These are phyloP conservation scores for Cephalopholis sonnerati DNA, from an alignment of 2,113 vertebrate genomes.

Conservation along the genomic window DNA sequence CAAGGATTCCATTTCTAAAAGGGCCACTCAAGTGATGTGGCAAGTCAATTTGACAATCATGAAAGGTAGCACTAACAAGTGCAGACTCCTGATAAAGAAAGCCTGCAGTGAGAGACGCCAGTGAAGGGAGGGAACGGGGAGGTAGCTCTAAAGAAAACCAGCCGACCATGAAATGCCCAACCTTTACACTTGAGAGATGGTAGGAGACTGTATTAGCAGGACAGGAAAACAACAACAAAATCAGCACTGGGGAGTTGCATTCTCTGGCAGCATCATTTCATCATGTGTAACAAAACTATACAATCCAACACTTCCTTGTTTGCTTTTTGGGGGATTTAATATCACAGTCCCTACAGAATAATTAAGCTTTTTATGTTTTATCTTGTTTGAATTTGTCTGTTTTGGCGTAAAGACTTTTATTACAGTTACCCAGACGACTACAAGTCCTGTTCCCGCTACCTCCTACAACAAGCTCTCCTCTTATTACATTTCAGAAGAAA, in stretches of 20 bases:
- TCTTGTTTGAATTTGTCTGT: conserved; percentile 49
- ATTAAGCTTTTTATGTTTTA: conserved; percentile 45
- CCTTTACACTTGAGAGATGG: conserved; percentile 65
- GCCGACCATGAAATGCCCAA: conserved; percentile 75
- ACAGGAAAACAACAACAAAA: conserved; percentile 54
- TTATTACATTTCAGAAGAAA: conserved; percentile 69
- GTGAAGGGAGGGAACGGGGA: conserved; percentile 66
- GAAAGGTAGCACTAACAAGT: conserved; percentile 79
- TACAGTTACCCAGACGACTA: conserved; percentile 35
- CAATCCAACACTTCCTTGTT: conserved; percentile 48
- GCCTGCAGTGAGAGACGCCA: conserved; percentile 64
- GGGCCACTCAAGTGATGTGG: conserved; percentile 76
- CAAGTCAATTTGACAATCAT: conserved; percentile 82
- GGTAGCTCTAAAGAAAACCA: conserved; percentile 76
- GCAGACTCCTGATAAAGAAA: conserved; percentile 77
- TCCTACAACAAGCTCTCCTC: conserved; percentile 17
- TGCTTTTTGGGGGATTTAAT: conserved; percentile 39
- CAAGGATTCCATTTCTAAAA: conserved; percentile 70
- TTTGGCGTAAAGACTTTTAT: conserved; percentile 43
- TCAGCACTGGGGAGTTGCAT: conserved; percentile 44
- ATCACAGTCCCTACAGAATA: conserved; percentile 40
- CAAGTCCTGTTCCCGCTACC: conserved; percentile 8
- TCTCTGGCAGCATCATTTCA: conserved; percentile 55
- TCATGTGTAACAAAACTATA: conserved; percentile 54
- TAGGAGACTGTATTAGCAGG: conserved; percentile 52